Evolutionary conservation across 2,113 vertebrate genomes (phyloP), one percentile per base, ranked within the genome.

Genomic region (Heloderma charlesbogerti): DNA sequence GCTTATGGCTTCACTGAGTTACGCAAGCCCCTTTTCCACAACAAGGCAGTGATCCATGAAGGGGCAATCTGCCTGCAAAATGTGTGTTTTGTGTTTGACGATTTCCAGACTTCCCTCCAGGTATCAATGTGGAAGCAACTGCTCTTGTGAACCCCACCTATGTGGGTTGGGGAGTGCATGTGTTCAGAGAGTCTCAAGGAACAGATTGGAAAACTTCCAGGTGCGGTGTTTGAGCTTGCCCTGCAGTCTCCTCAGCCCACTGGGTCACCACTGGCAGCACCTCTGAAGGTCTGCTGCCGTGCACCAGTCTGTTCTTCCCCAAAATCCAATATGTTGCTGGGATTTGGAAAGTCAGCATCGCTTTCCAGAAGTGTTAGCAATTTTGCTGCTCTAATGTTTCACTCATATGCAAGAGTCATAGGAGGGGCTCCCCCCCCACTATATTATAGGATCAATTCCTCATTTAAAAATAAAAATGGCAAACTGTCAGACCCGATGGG

Each of bases 41-140:
- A n/a, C n/a, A n/a, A n/a, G n/a, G n/a, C n/a, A n/a, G n/a, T n/a
- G n/a, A n/a, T n/a, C n/a, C n/a, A n/a, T n/a, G n/a, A n/a, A n/a
- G n/a, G n/a, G n/a, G n/a, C n/a, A n/a, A n/a, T 94, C 93, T 89
- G 31, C 84, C 91, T 88, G 92, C 93, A 93, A 0, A 6, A 31
- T 86, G 74, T 84, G 27, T 72, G 27, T 22, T 93, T 94, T 20
- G 43, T 7, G 4, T 74, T 63, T 92, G 91, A 94, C 94, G 37
- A 87, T 94, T 95, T 95, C 89, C 94, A 94, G 94, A 89, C 83
- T 91, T 89, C 85, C 86, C 87, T 86, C 67, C 78, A 34, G 74
- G 82, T 92, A 92, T 89, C 88, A 89, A 0, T 87, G 72, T 0
- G 0, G 22, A 90, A 88, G 85, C 91, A 9, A 92, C 90, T 78